phyloP scores from a whole-genome alignment of 2,113 vertebrate genomes.

The Nothocercus julius region DNA sequence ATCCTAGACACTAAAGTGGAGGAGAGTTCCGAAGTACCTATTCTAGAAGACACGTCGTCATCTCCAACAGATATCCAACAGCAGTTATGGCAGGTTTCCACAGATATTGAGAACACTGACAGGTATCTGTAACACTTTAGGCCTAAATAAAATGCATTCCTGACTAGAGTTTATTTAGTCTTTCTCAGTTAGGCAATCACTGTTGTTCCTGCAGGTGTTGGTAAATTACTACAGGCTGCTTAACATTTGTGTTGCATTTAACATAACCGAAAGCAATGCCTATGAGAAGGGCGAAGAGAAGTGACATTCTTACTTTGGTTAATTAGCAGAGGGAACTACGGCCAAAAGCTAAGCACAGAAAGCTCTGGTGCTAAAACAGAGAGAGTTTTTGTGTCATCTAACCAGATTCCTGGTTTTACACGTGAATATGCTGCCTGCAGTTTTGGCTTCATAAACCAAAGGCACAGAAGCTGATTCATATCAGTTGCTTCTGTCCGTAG shows the following conservation, averaged over 20 bases:
- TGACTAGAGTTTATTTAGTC: background rate
- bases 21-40: slow-evolving; percentile 89
- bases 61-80: slow-evolving; percentile 88
- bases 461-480: background rate
- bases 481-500: background rate
- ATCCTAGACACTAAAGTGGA: slow-evolving; percentile 83
- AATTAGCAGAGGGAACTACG: background rate
- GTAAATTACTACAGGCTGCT: background rate
- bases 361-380: background rate
- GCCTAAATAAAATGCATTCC: background rate
- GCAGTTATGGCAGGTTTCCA: slow-evolving; percentile 90
- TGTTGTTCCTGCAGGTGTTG: background rate
- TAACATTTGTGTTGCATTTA: background rate
- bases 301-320: background rate
- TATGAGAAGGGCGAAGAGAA: background rate
- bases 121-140: slow-evolving; percentile 75
- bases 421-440: background rate
- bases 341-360: background rate
- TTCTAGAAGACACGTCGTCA: slow-evolving; percentile 89
- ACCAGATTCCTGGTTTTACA: background rate
- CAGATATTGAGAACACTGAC: slow-evolving; percentile 94
- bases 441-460: background rate
- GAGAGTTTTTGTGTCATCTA: background rate
- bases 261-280: background rate
- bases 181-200: background rate